Percentiles rank a stretch among this genome's conserved stretches.
Evolutionary conservation across 2,888 invertebrate species (phyloP).

Genomic region (Xylota segnis): DNA sequence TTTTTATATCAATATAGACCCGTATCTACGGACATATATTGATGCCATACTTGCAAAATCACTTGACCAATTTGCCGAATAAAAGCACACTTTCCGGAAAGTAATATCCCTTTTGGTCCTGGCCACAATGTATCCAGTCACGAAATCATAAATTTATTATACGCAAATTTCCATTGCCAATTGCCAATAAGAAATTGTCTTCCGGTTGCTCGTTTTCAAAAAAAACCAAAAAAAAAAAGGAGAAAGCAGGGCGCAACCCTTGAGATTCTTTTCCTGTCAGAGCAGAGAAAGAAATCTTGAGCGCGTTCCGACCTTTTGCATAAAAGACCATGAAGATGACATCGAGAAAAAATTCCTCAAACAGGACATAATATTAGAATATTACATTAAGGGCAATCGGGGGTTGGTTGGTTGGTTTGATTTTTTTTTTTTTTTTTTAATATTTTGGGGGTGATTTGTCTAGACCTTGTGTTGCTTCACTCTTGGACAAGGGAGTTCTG

Average conservation of each 20-base stretch:
- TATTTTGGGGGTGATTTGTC: slow-evolving; percentile 66
- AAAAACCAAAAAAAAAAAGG: neutral
- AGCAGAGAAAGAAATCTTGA: slow-evolving; percentile 32
- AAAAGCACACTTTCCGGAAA: slow-evolving; percentile 63
- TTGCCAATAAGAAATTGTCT: slow-evolving; percentile 74
- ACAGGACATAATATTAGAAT: slow-evolving; percentile 71
- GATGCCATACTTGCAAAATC: slow-evolving; percentile 81
- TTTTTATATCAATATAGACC: slow-evolving; percentile 54
- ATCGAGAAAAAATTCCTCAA: slow-evolving; percentile 60
- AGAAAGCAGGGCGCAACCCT: slow-evolving; percentile 43
- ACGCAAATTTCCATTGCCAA: slow-evolving; percentile 75
- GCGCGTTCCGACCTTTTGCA: slow-evolving; percentile 46
- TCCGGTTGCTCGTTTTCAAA: slow-evolving; percentile 45
- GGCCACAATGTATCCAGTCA: slow-evolving; percentile 72
- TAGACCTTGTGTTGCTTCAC: slow-evolving; percentile 62
- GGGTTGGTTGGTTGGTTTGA: no score
- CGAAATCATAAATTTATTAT: slow-evolving; percentile 73
- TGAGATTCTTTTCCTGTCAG: slow-evolving; percentile 27
- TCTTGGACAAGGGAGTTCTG: slow-evolving; percentile 32
- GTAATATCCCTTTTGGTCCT: slow-evolving; percentile 43
- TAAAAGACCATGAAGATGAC: slow-evolving; percentile 66
- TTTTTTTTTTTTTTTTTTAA: slow-evolving; percentile 31
- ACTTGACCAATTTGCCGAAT: slow-evolving; percentile 84
- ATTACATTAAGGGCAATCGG: slow-evolving; percentile 64
- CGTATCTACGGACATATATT: slow-evolving; percentile 16